Evolutionary conservation across 2,888 invertebrate species (phyloP), one percentile per base, ranked within the genome.

Genomic region (Branchellion lobata): DNA sequence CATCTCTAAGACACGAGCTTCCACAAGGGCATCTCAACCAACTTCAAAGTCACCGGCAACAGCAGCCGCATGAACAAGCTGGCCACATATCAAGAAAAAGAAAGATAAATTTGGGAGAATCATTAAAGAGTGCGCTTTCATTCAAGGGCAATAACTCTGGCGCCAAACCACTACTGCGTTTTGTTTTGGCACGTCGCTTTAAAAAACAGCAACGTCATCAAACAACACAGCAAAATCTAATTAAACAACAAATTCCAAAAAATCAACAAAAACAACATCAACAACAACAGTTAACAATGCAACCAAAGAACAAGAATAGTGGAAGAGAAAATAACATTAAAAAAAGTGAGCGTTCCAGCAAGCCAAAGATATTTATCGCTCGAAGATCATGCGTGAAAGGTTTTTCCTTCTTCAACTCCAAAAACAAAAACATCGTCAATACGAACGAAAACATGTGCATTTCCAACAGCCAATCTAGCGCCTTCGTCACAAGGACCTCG

Each of bases 361-460:
- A 57, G 21, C 14, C 61, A 57, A 24, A 57, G 61, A 57, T 24
- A 57, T 57, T 57, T 57, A n/a, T 57, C 3, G 61, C 8, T 5
- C 3, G 21, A 57, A 57, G 61, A 5, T 57, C 61, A 57, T 57
- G 61, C 61, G 61, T n/a, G n/a, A 5, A 57, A 57, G 24, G 5
- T 14, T 57, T 57, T 57, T 24, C 61, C n/a, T 24, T 57, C 61
- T 57, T 57, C 61, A 57, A 57, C 21, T n/a, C 3, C 61, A 57
- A 57, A 57, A 57, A 57, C 14, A 57, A 57, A 8, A n/a, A 57
- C 21, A 57, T 57, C 61, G n/a, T 14, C 5, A 57, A n/a, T n/a
- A 57, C 5, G 24, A 57, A 5, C 11, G 5, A 14, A 57, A 57
- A n/a, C 5, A 57, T 5, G 24, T 18, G 24, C 5, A 57, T 24